Percentiles rank a stretch among this genome's conserved stretches.
These are phyloP conservation scores for Mantis religiosa DNA, from an alignment of 2,888 invertebrate genomes.

Conservation along the genomic window DNA sequence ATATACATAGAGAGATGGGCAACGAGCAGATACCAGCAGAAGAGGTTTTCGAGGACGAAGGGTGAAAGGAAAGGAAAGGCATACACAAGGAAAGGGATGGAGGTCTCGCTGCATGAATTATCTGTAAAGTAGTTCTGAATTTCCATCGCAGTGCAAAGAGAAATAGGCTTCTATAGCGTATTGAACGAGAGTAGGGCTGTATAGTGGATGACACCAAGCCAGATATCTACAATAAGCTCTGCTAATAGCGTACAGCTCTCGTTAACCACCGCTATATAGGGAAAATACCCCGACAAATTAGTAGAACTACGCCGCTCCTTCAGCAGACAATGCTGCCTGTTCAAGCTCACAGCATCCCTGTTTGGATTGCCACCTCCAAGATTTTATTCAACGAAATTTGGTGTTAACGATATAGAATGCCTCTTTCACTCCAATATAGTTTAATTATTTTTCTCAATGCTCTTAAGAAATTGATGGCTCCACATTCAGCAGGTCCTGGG, in stretches of 20 bases:
- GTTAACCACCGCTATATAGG: background rate
- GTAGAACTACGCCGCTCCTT: background rate
- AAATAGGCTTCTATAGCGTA: slow-evolving; percentile 10
- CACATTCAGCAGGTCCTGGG: too few species aligned
- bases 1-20: background rate
- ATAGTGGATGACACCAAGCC: background rate
- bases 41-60: background rate
- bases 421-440: too few species aligned
- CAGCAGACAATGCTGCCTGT: background rate
- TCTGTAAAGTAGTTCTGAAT: slow-evolving; percentile 22
- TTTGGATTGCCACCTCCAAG: too few species aligned
- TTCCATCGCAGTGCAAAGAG: slow-evolving; percentile 16
- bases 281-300: background rate
- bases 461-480: too few species aligned
- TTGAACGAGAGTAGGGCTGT: background rate
- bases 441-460: too few species aligned
- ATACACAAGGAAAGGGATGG: slow-evolving; percentile 10
- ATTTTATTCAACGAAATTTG: too few species aligned
- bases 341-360: too few species aligned
- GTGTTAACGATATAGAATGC: too few species aligned
- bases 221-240: background rate
- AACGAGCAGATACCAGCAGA: background rate
- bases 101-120: slow-evolving; percentile 22
- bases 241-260: background rate
- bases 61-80: background rate